Base-by-base conservation (phyloP, 1,140 invertebrate genomes). In the Chironomus tepperi region DNA sequence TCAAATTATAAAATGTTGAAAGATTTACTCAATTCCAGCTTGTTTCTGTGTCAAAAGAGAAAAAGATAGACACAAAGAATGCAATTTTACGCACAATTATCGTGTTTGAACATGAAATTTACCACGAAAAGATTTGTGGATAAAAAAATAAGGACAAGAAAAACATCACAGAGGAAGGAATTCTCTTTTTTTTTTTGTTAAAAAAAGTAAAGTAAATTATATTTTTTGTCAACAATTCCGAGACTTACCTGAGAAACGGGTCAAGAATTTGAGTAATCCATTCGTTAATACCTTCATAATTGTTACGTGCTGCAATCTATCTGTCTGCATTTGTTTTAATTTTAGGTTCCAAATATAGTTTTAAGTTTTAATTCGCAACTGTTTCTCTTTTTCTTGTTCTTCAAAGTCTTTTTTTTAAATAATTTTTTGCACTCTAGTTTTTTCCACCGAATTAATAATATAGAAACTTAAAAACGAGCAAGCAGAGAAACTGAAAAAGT, bases 311-410 rank as follows among this genome's bases (percentile, higher is more conserved):
- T 57, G 47, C 47, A 57, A 57, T 57, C 3, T 18, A 70, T 70
- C 65, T 70, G 65, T 70, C 65, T 70, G 65, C 65, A 70, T 70
- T 70, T 18, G n/a, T 70, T 70, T 18, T 21, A 70, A 70, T 57
- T 57, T 57, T 8, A n/a, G 47, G 47, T 57, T 57, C n/a, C 47
- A 57, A 57, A 57, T 57, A 10, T 21, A 70, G 7, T 57, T 57
- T 57, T 12, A 15, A 3, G 47, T 57, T 57, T 57, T n/a, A 57
- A 57, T n/a, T 57, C 47, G 47, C 47, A 57, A 57, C 47, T 57
- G 47, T 57, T 57, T 57, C 47, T 57, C 47, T 57, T 57, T 57
- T 57, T 57, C n/a, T 34, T 34, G 5, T 34, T 34, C 24, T 34
- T 5, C 24, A 15, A 12, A 57, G 12, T n/a, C 47, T 57, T 57